Evolutionary conservation across 2,888 invertebrate species (phyloP), one percentile per base, ranked within the genome.

Genomic region (Caenorhabditis sinica): DNA sequence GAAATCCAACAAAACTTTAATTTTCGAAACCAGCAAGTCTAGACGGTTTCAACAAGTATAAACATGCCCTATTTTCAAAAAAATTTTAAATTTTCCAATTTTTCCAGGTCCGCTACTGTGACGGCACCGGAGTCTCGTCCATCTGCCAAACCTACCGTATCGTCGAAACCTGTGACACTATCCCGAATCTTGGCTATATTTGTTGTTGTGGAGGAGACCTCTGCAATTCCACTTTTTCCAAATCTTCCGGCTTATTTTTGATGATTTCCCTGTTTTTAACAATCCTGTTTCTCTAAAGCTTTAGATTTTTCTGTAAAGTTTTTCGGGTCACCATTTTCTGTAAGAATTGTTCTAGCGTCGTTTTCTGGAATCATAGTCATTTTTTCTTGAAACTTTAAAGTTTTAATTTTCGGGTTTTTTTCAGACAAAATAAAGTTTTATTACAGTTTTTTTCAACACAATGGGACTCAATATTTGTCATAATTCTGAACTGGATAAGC

Each of bases 91-190:
- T 28, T 49, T 23, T 23, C 40, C 17, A 30, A 43, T 45, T 15
- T 2, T 86, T 90, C 33, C 81, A 92, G 91, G 91, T 92, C 25
- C 90, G 92, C 40, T 92, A 92, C 69, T 92, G 92, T 66, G 92
- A 92, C 69, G 92, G 92, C 17, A 87, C 89, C 1, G 91, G 91
- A 2, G 88, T 89, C 8, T 89, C 91, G 0, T 92, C 91, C 4
- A 92, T 92, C 65, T 92, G 92, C 61, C 89, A 91, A 83, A 91
- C 92, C 3, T 92, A 92, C 58, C 86, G 90, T 5, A 87, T 91
- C 25, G 83, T 90, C 49, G 91, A 92, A 75, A 83, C 89, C 8
- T 92, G 92, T 60, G 90, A 91, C 45, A 91, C 83, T 36, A 90
- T 92, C 45, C 91, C 91, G 45, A 90, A 89, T 63, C 86, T 92